These are phyloP conservation scores for Limnephilus rhombicus DNA, from an alignment of 2,888 invertebrate species.

Conservation along the genomic window DNA sequence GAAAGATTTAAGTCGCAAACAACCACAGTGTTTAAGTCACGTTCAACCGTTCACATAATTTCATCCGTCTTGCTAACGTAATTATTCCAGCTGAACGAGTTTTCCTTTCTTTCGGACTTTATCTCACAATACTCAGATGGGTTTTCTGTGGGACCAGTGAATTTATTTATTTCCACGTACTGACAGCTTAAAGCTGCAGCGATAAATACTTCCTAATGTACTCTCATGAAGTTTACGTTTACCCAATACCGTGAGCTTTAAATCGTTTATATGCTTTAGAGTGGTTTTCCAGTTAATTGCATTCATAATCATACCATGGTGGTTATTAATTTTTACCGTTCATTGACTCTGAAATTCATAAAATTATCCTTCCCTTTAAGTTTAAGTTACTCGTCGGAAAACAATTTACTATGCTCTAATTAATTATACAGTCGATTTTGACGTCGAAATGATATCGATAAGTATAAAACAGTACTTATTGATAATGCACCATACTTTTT, in stretches of 20 bases:
- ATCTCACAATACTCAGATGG: not conserved
- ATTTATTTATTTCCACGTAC: not conserved
- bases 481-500: not conserved
- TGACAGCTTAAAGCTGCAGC: not conserved
- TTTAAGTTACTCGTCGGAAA: not conserved
- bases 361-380: not conserved
- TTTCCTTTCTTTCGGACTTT: slow-evolving; percentile 52
- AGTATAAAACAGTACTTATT: not conserved
- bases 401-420: not conserved
- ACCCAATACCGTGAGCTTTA: not conserved
- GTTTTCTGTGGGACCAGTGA: not conserved
- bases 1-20: slow-evolving; percentile 42
- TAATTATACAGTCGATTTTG: not conserved
- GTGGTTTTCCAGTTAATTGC: not conserved
- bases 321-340: no score
- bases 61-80: slow-evolving; percentile 63
- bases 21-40: slow-evolving; percentile 58
- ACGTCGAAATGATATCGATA: not conserved
- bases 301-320: not conserved
- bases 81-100: slow-evolving; percentile 64
- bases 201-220: slow-evolving; percentile 1
- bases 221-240: not conserved
- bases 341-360: no score
- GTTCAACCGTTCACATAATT: slow-evolving; percentile 62
- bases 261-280: not conserved